These are phyloP conservation scores for Hydrozoanthus tunicans DNA, from an alignment of 64 coral and sea anemone genomes.

Conservation along the genomic window DNA sequence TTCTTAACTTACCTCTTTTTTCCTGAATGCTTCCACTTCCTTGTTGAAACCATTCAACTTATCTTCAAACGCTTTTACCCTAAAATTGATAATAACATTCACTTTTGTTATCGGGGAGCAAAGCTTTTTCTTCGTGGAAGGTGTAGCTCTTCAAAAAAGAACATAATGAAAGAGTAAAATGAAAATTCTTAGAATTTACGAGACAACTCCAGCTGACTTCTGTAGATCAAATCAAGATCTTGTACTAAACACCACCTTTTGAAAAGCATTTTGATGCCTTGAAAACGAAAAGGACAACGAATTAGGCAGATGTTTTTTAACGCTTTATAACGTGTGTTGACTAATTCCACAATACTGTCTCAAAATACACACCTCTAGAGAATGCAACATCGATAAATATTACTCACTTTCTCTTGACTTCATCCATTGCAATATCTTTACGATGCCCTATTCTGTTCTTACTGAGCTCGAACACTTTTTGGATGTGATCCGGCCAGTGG, in stretches of 20 bases:
- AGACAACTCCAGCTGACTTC: no score
- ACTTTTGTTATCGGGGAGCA: not conserved
- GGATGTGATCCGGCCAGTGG: constrained; percentile 98
- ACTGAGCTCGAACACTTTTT: constrained; percentile 98
- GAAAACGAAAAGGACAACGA: no score
- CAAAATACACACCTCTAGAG: no score
- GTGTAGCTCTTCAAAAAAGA: not conserved
- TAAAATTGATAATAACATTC: constrained; percentile 9
- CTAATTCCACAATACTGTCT: no score
- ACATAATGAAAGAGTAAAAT: no score
- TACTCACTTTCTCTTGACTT: constrained; percentile 91
- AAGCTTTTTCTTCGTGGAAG: not conserved
- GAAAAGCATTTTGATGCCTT: no score
- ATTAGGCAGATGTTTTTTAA: no score
- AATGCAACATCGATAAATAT: not conserved
- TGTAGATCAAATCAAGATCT: no score
- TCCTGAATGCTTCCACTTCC: constrained; percentile 97
- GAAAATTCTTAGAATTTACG: no score
- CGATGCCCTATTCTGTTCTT: constrained; percentile 94
- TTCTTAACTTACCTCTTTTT: constrained; percentile 79
- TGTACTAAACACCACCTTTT: no score
- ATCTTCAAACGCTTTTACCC: constrained; percentile 94
- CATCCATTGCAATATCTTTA: constrained; percentile 95
- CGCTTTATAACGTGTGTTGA: no score
- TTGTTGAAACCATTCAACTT: constrained; percentile 97